phyloP scores from a whole-genome alignment of 2,797 vertebrate species.

The Podargus strigoides region DNA sequence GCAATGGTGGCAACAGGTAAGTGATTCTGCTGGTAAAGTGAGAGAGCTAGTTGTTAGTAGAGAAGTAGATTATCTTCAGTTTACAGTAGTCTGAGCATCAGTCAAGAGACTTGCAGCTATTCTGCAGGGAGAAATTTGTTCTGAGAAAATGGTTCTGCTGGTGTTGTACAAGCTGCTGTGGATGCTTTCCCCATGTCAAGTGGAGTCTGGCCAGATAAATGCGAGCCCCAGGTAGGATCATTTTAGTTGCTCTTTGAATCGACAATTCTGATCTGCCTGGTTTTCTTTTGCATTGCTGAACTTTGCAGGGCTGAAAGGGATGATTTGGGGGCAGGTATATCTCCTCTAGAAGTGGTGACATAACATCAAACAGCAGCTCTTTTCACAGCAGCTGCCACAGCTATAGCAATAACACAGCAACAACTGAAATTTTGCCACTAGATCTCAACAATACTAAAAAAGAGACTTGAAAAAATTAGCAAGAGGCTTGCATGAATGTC shows the following conservation, averaged over 20 bases:
- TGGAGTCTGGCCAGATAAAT: neutral
- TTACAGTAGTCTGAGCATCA: neutral
- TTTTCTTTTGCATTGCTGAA: neutral
- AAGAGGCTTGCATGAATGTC: neutral
- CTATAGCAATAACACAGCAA: neutral
- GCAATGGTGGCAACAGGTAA: neutral
- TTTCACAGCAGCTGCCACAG: neutral
- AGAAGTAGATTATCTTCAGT: neutral
- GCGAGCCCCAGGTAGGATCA: rapidly evolving
- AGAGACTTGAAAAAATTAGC: neutral
- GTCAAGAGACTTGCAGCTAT: neutral
- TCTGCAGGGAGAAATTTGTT: neutral
- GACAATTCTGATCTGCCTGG: neutral
- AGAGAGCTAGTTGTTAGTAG: neutral
- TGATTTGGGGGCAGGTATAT: neutral
- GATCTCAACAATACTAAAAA: neutral
- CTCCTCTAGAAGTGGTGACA: neutral
- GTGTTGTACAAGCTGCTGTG: neutral
- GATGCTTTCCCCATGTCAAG: neutral
- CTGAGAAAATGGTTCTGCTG: neutral
- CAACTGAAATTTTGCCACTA: neutral
- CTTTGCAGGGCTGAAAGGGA: neutral
- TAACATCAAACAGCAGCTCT: neutral
- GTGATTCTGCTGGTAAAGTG: neutral
- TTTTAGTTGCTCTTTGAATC: neutral